Conservation (phyloP, 1,140 invertebrate genomes). For the Chrysopa pallens region DNA sequence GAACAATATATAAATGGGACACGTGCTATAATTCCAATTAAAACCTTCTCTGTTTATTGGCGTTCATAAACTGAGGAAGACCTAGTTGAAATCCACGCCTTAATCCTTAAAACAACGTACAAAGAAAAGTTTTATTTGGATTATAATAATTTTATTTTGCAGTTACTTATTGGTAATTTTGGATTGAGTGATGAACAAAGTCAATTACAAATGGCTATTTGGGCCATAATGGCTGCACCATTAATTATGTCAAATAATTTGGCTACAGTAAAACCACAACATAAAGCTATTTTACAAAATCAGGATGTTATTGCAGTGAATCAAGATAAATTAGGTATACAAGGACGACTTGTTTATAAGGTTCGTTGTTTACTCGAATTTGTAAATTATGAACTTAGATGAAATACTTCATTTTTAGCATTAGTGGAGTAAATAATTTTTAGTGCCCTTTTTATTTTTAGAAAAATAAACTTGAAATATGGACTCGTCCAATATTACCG, state of each 20-base stretch:
- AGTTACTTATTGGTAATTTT: constrained; percentile 73
- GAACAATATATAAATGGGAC: too few species aligned
- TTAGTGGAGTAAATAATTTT: too few species aligned
- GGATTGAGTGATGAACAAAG: constrained; percentile 70
- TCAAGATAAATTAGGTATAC: constrained; percentile 66
- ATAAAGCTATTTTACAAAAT: constrained; percentile 62
- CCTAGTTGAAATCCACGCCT: neutral
- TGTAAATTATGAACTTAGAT: neutral
- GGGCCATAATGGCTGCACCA: constrained; percentile 77
- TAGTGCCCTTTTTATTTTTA: constrained; percentile 11
- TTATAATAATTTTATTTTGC: constrained; percentile 15
- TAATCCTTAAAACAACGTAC: neutral
- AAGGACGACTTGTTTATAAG: constrained; percentile 32
- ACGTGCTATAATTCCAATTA: too few species aligned
- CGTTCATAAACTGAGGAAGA: too few species aligned
- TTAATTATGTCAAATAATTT: constrained; percentile 79
- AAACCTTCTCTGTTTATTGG: too few species aligned
- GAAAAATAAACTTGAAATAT: constrained; percentile 28
- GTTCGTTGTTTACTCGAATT: constrained; percentile 7
- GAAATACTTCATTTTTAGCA: too few species aligned
- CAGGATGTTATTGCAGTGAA: constrained; percentile 58
- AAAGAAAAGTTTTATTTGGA: neutral
- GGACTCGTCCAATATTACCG: constrained; percentile 26
- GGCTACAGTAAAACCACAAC: constrained; percentile 45
- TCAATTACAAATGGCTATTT: constrained; percentile 75